Percentiles rank a stretch among this genome's conserved stretches.
phyloP scores from a whole-genome alignment of 2,888 invertebrate genomes.

The Isoperla grammatica region DNA sequence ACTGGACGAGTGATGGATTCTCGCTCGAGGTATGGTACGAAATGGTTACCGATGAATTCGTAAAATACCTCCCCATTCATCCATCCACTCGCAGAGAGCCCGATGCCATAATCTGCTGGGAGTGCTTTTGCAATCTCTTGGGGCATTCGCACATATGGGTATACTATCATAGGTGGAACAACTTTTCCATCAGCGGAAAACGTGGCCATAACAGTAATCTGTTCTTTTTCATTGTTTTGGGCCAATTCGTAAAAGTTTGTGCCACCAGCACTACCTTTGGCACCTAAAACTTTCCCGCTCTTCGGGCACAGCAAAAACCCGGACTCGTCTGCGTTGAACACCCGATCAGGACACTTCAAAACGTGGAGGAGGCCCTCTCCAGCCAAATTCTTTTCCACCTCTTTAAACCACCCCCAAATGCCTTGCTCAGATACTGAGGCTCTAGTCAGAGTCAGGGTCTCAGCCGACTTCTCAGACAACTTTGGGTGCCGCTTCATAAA shows the following conservation, averaged over 20 bases:
- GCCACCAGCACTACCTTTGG: background rate
- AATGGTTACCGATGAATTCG: no score
- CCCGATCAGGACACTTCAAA: background rate
- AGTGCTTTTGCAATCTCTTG: background rate
- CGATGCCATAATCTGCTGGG: background rate
- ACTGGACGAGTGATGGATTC: background rate
- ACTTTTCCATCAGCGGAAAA: background rate
- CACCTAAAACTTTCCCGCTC: background rate
- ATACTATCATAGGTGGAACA: background rate
- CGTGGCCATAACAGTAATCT: background rate
- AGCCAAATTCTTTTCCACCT: no score
- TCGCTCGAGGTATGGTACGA: no score
- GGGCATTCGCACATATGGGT: background rate
- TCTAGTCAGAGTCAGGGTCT: background rate
- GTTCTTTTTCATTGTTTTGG: background rate
- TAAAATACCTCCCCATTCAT: no score
- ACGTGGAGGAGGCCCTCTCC: no score
- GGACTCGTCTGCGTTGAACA: background rate
- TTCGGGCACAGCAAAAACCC: background rate
- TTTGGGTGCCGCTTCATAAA: background rate
- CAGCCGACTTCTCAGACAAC: background rate
- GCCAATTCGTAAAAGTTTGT: background rate
- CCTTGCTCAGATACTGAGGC: no score
- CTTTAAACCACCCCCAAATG: no score
- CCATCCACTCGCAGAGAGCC: no score